Base-by-base conservation (phyloP, 2,888 invertebrate species). In the Carpatolechia fugitivella region DNA sequence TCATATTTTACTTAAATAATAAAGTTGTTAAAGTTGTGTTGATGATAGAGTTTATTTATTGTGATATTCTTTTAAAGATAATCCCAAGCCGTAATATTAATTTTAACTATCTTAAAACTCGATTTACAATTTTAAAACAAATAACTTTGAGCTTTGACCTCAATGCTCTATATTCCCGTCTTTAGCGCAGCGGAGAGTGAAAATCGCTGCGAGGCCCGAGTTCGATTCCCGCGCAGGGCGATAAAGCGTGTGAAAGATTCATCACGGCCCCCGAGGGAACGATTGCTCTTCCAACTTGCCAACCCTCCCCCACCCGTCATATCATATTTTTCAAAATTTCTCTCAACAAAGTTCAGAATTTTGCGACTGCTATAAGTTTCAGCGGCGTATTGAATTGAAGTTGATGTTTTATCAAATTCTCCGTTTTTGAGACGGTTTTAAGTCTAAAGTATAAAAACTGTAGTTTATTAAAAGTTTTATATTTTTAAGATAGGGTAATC, bases 241-340 rank as follows among this genome's bases (percentile, higher is more conserved):
- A 85, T 85, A 86, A 87, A 85, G 78, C 82, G 85, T 83, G 82
- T 83, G 81, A 85, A 85, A 85, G 85, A 87, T 88, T 88, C 88
- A 88, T 89, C 87, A 82, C 77, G 67, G 76, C 79, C 72, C 86
- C 80, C 84, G 58, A 63, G 85, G 80, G 88, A 74, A 71, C 85
- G 73, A 88, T 88, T 82, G 72, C 80, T 88, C 82, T 81, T 80
- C 80, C 68, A 87, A 87, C 74, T 86, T 84, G 75, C 77, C 78
- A 70, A 72, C 74, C 78, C 77, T 74, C 78, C 70, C 70, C 76
- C 75, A 74, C 72, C 74, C 68, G 78, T 85, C 82, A 80, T 82
- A 85, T 85, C 83, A 86, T 85, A 88, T 87, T 86, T 86, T 85
- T 85, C 80, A 82, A 87, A 87, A 86, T 79, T 74, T 69, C 70